phyloP scores from a whole-genome alignment of 2,797 vertebrate species.

The Momotus momota region DNA sequence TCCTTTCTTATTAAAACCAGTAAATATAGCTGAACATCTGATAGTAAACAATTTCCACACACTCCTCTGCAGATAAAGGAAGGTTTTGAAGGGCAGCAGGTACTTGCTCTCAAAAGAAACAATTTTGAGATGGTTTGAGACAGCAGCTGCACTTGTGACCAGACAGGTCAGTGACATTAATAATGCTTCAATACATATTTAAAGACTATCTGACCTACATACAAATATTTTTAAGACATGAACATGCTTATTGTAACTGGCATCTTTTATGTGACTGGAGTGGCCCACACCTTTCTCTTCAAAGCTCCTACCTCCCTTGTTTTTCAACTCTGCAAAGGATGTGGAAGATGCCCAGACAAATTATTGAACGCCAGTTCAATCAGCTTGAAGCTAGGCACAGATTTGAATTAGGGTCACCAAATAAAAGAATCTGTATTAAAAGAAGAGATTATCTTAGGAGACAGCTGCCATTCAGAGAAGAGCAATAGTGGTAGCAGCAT shows the following conservation, averaged over 20 bases:
- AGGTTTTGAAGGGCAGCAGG: not conserved
- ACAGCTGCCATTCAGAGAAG: not conserved
- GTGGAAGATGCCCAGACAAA: not conserved
- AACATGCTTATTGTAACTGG: not conserved
- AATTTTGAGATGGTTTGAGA: not conserved
- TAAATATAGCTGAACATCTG: not conserved
- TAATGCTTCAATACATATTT: constrained; percentile 51
- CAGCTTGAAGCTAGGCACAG: not conserved
- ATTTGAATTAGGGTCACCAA: not conserved
- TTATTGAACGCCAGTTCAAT: not conserved
- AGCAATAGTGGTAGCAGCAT: accelerated
- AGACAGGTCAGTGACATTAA: constrained; percentile 43
- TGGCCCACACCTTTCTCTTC: not conserved
- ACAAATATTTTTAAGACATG: not conserved
- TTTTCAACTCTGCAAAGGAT: not conserved
- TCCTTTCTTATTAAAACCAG: constrained; percentile 6
- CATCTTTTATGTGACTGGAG: not conserved
- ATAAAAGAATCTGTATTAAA: not conserved
- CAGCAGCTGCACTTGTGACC: constrained; percentile 23
- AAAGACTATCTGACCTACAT: constrained; percentile 3
- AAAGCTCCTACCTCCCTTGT: not conserved
- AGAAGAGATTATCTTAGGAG: not conserved
- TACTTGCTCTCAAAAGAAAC: not conserved
- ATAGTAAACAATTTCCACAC: not conserved
- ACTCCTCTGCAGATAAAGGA: not conserved